Evolutionary conservation across 2,888 invertebrate genomes (phyloP).

Genomic region (Synanthedon tipuliformis): DNA sequence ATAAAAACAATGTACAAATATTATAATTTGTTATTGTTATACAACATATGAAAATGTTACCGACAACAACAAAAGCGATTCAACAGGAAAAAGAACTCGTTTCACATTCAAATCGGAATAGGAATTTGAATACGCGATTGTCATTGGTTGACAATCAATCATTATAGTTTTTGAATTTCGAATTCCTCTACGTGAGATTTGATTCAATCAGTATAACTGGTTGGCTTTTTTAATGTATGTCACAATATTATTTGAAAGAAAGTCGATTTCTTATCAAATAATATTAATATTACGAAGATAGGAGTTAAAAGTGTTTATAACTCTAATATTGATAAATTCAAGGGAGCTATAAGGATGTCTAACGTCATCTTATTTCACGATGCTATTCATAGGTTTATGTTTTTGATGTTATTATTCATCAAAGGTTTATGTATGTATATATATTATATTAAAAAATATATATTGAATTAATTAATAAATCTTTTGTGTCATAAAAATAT

Average conservation of each 20-base stretch:
- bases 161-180: constrained; percentile 63
- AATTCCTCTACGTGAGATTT: constrained; percentile 51
- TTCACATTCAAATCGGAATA: constrained; percentile 58
- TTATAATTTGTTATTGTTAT: constrained; percentile 46
- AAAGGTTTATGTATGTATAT: too few relatives aligned
- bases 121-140: constrained; percentile 64
- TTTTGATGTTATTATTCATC: too few relatives aligned
- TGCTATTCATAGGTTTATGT: too few relatives aligned
- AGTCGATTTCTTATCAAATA: not conserved
- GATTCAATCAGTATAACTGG: constrained; percentile 44
- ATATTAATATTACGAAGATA: too few relatives aligned
- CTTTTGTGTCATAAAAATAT: too few relatives aligned
- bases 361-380: too few relatives aligned
- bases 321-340: too few relatives aligned
- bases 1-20: constrained; percentile 6
- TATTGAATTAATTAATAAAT: too few relatives aligned
- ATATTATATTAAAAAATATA: too few relatives aligned
- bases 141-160: constrained; percentile 68
- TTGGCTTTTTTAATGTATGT: constrained; percentile 22
- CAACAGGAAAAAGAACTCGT: constrained; percentile 59
- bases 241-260: constrained; percentile 1
- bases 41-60: constrained; percentile 40
- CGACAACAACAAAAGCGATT: constrained; percentile 35
- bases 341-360: too few relatives aligned
- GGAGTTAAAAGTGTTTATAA: too few relatives aligned